A percentile compares a stretch with the other conserved stretches of the same genome.
These are phyloP conservation scores for Lycopodina hypogea DNA, from an alignment of 37 sponge, comb jelly and placozoan genomes.

Conservation along the genomic window DNA sequence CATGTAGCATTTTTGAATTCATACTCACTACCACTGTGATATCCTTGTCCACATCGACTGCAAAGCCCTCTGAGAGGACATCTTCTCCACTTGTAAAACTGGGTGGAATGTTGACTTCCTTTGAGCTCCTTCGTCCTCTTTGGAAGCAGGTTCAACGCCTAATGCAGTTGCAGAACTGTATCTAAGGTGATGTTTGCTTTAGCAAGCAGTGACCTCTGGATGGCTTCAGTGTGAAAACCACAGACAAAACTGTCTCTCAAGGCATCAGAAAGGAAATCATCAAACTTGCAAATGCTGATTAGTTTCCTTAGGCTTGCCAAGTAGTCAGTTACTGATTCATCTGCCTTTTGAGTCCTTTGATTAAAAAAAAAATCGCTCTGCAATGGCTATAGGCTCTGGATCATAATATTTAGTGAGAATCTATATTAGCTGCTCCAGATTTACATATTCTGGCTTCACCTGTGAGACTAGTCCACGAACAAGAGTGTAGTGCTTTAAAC, in stretches of 20 bases:
- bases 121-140: not conserved
- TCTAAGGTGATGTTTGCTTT: not conserved
- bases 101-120: too few relatives aligned
- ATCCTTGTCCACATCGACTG: not conserved
- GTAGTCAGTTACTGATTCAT: constrained; percentile 1
- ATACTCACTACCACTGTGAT: not conserved
- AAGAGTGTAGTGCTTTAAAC: not conserved
- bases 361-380: not conserved
- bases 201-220: not conserved
- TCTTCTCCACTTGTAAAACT: constrained; percentile 1
- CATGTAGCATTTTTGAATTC: not conserved
- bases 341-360: constrained; percentile 10
- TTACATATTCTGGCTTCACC: not conserved
- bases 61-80: too few relatives aligned
- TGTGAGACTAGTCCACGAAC: not conserved
- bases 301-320: constrained; percentile 8
- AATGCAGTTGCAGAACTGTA: not conserved
- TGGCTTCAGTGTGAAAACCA: not conserved
- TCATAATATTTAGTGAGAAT: constrained; percentile 1
- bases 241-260: not conserved
- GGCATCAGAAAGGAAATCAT: not conserved
- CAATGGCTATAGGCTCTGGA: not conserved
- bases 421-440: not conserved
- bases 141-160: not conserved
- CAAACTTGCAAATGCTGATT: not conserved